These are phyloP conservation scores for Tadarida brasiliensis DNA, from an alignment of 2,797 vertebrate genomes.

Conservation along the genomic window DNA sequence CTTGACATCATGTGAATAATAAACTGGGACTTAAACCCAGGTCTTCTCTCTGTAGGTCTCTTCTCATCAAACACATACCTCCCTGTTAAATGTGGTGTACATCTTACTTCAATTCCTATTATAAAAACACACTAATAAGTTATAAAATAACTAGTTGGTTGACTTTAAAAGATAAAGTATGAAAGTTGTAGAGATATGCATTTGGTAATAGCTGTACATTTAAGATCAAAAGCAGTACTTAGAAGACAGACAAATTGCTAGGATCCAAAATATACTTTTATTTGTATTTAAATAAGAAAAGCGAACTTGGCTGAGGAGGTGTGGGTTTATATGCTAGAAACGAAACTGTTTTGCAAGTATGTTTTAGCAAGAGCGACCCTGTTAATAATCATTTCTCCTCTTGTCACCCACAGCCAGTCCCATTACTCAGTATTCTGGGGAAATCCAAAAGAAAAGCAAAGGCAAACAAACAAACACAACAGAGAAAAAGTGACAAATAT, in stretches of 20 bases:
- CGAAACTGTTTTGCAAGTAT: constrained; percentile 13
- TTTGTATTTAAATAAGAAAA: constrained; percentile 34
- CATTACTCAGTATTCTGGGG: background rate
- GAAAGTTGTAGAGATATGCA: background rate
- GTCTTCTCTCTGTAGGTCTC: background rate
- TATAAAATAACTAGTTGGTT: constrained; percentile 17
- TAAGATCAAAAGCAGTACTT: constrained; percentile 5
- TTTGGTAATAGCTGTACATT: constrained; percentile 25
- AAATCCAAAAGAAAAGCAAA: constrained; percentile 36
- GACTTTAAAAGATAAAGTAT: background rate
- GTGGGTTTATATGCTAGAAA: constrained; percentile 19
- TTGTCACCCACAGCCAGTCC: background rate
- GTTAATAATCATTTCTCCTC: background rate
- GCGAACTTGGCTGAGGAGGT: background rate
- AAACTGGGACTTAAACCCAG: background rate
- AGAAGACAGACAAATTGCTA: background rate
- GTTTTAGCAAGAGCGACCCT: background rate
- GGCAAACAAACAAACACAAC: background rate
- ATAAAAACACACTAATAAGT: background rate
- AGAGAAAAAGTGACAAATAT: background rate
- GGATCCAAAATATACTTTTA: background rate
- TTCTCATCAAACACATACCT: background rate
- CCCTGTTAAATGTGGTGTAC: background rate
- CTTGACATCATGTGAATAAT: background rate
- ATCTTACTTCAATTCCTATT: constrained; percentile 27